A percentile compares a stretch with the other conserved stretches of the same genome.
phyloP scores from a whole-genome alignment of 1,140 invertebrate genomes.

The Drosophila saltans region DNA sequence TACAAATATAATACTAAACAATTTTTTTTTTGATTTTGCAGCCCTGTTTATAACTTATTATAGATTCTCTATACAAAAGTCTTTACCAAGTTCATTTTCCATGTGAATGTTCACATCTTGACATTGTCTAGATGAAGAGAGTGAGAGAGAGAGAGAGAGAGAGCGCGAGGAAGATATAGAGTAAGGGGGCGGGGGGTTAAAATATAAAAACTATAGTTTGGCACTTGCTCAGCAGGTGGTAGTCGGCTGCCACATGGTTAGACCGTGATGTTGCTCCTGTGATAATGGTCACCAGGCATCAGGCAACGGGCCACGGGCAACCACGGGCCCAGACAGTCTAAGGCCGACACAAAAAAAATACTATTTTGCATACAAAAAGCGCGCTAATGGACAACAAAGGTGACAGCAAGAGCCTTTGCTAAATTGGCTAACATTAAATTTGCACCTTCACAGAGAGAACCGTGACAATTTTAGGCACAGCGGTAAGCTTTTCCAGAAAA shows the following conservation, averaged over 20 bases:
- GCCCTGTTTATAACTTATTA: slow-evolving; percentile 6
- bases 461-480: slow-evolving; percentile 80
- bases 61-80: slow-evolving; percentile 13
- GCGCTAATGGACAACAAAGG: slow-evolving; percentile 81
- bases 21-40: neutral
- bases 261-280: slow-evolving; percentile 76
- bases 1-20: too few species aligned
- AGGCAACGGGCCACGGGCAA: slow-evolving; percentile 32
- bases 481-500: slow-evolving; percentile 78
- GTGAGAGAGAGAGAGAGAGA: neutral
- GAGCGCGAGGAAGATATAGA: neutral
- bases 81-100: slow-evolving; percentile 20
- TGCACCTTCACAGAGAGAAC: slow-evolving; percentile 75
- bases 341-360: slow-evolving; percentile 47
- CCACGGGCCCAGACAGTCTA: slow-evolving; percentile 11
- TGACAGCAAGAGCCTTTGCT: slow-evolving; percentile 71
- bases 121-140: slow-evolving; percentile 41
- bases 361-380: slow-evolving; percentile 77
- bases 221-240: slow-evolving; percentile 68
- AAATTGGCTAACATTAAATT: slow-evolving; percentile 82
- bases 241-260: slow-evolving; percentile 29
- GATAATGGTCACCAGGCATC: slow-evolving; percentile 64
- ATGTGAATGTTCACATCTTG: slow-evolving; percentile 56
- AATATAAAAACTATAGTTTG: slow-evolving; percentile 31
- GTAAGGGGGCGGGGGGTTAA: neutral